These are phyloP conservation scores for Aplysina aerophoba DNA, from an alignment of 37 sponge, comb jelly and placozoan genomes.

Conservation along the genomic window DNA sequence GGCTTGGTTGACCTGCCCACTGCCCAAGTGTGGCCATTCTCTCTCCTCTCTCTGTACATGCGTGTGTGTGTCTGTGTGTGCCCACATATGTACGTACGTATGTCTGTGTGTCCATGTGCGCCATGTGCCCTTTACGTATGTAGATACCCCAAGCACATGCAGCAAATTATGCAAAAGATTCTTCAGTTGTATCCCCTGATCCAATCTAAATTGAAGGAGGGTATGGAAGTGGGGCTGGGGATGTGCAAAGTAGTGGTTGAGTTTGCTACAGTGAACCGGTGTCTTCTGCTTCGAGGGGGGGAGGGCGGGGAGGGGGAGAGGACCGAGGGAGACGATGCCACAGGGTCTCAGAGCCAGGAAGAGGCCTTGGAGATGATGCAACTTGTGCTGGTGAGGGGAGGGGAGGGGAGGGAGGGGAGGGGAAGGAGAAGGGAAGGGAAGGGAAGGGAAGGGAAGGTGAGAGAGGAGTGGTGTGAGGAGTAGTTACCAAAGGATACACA, in stretches of 20 bases:
- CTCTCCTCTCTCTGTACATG: not conserved
- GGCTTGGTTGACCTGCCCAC: not conserved
- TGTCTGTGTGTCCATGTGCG: not conserved
- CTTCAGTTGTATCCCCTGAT: not conserved
- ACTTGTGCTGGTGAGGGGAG: not conserved
- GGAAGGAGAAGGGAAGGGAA: not conserved
- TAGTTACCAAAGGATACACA: too few species aligned
- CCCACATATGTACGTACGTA: not conserved
- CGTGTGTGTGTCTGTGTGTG: slow-evolving; percentile 10
- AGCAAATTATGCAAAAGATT: not conserved
- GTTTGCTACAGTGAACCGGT: slow-evolving; percentile 24
- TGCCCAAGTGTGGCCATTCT: not conserved
- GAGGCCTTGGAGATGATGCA: slow-evolving; percentile 16
- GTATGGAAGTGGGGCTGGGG: not conserved
- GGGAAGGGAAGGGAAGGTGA: too few species aligned
- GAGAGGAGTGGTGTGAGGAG: too few species aligned
- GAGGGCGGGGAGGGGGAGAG: not conserved
- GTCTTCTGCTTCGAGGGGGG: not conserved
- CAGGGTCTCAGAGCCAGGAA: not conserved
- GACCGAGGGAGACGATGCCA: not conserved
- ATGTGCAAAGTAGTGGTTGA: slow-evolving; percentile 31
- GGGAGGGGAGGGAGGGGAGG: not conserved
- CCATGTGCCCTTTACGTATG: not conserved
- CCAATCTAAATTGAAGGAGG: slow-evolving; percentile 25
- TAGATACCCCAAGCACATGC: slow-evolving; percentile 19